These are phyloP conservation scores for Sinopyrophorus schimmeli DNA, from an alignment of 2,888 invertebrate species.

Conservation along the genomic window DNA sequence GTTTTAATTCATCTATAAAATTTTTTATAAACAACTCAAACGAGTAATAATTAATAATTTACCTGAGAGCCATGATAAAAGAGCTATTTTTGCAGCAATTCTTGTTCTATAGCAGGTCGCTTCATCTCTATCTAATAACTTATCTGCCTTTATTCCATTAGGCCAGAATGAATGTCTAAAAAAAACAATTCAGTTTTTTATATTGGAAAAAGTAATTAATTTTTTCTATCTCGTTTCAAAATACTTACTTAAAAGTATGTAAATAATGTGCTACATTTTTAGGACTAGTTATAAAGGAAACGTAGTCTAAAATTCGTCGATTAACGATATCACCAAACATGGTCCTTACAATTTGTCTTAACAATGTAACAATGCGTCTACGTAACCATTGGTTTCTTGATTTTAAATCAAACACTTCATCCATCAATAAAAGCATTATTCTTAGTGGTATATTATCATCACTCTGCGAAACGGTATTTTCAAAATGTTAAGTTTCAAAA, in stretches of 20 bases:
- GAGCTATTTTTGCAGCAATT: slow-evolving; percentile 82
- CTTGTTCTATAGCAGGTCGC: slow-evolving; percentile 70
- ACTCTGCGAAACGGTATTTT: slow-evolving; percentile 53
- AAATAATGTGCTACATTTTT: slow-evolving; percentile 87
- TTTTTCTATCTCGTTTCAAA: too few relatives aligned
- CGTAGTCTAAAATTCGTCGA: slow-evolving; percentile 84
- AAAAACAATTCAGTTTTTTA: too few relatives aligned
- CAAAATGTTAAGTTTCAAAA: too few relatives aligned
- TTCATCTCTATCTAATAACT: slow-evolving; percentile 46
- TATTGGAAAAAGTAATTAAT: too few relatives aligned
- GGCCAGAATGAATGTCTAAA: slow-evolving; percentile 65
- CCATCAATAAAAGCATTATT: slow-evolving; percentile 77
- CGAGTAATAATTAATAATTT: slow-evolving; percentile 26
- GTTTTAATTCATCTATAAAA: slow-evolving; percentile 77
- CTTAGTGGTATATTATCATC: slow-evolving; percentile 78
- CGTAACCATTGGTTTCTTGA: slow-evolving; percentile 81
- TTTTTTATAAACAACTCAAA: slow-evolving; percentile 1
- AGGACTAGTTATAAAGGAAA: slow-evolving; percentile 83
- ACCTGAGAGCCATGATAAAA: slow-evolving; percentile 83
- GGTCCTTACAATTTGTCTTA: slow-evolving; percentile 76
- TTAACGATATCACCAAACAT: slow-evolving; percentile 85
- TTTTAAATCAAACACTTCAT: slow-evolving; percentile 83
- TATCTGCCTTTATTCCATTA: slow-evolving; percentile 57
- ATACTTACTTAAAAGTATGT: slow-evolving; percentile 76
- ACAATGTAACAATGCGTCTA: slow-evolving; percentile 71